phyloP scores from a whole-genome alignment of 2,888 invertebrate genomes.

The Leucozona laternaria region DNA sequence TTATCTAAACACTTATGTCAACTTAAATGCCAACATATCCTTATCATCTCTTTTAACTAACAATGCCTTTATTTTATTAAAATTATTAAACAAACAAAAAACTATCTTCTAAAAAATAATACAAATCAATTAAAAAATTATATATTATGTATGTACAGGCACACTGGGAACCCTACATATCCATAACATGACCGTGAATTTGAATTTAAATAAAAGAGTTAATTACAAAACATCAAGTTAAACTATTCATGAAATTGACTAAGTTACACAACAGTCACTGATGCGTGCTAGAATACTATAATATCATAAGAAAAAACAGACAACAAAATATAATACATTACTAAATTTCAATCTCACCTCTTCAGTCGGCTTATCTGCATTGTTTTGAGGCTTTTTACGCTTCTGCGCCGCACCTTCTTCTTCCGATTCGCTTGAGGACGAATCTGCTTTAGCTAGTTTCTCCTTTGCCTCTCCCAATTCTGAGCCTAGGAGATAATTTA shows the following conservation, averaged over 20 bases:
- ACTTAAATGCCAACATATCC: too few relatives aligned
- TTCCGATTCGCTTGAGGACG: conserved; percentile 92
- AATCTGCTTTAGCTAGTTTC: conserved; percentile 92
- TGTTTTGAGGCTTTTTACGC: conserved; percentile 83
- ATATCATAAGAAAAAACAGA: conserved; percentile 16
- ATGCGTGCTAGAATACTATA: conserved; percentile 25
- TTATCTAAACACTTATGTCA: too few relatives aligned
- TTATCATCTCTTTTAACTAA: too few relatives aligned
- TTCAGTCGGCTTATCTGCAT: conserved; percentile 86
- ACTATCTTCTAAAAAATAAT: too few relatives aligned
- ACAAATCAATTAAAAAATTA: too few relatives aligned
- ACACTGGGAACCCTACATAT: too few relatives aligned
- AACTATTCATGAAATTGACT: conserved; percentile 36
- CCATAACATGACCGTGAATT: conserved; percentile 40
- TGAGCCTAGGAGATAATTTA: conserved; percentile 84
- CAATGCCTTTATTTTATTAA: too few relatives aligned
- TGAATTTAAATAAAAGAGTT: neutral
- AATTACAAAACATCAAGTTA: conserved; percentile 25
- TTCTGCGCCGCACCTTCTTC: conserved; percentile 87
- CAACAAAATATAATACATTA: conserved; percentile 8
- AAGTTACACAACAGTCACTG: conserved; percentile 42
- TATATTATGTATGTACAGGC: too few relatives aligned
- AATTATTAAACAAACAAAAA: too few relatives aligned
- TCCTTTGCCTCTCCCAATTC: conserved; percentile 94
- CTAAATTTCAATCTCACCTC: conserved; percentile 83